A percentile compares a stretch with the other conserved stretches of the same genome.
These are phyloP conservation scores for Pinna nobilis DNA, from an alignment of 1,140 invertebrate genomes.

Conservation along the genomic window DNA sequence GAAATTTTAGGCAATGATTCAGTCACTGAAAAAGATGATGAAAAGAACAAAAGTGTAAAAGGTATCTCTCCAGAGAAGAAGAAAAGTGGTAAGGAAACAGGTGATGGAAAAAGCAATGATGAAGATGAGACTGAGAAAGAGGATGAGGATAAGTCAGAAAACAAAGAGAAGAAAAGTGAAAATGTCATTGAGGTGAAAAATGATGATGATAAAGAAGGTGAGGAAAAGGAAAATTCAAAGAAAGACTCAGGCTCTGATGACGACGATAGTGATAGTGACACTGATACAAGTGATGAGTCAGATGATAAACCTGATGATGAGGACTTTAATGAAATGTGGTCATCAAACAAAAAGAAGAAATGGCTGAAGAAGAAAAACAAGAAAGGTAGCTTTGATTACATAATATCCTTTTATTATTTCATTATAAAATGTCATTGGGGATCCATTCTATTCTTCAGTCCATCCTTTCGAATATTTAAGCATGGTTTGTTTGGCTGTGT, in stretches of 20 bases:
- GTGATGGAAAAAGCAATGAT: conserved; percentile 4
- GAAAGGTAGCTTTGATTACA: too few species aligned
- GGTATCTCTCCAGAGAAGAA: conserved; percentile 17
- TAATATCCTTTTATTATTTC: too few species aligned
- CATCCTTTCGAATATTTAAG: too few species aligned
- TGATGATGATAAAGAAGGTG: neutral
- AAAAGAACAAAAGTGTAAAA: neutral
- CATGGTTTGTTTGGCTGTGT: too few species aligned
- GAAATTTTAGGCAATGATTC: conserved; percentile 6
- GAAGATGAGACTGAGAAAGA: conserved; percentile 9
- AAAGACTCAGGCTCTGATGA: neutral
- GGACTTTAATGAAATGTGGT: neutral
- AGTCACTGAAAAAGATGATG: conserved; percentile 13
- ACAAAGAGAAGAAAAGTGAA: neutral
- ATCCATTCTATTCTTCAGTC: too few species aligned
- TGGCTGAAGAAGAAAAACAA: too few species aligned
- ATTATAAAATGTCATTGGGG: too few species aligned
- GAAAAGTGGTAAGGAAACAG: conserved; percentile 1
- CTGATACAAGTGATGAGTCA: neutral
- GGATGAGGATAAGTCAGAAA: neutral
- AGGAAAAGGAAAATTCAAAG: conserved; percentile 5
- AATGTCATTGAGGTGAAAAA: neutral
- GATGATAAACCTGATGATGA: too few species aligned
- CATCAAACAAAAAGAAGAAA: too few species aligned
- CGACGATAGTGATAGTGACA: neutral